Percentiles rank a stretch among this genome's conserved stretches.
Evolutionary conservation across 2,888 invertebrate species (phyloP).

Genomic region (Heliconius cydno): DNA sequence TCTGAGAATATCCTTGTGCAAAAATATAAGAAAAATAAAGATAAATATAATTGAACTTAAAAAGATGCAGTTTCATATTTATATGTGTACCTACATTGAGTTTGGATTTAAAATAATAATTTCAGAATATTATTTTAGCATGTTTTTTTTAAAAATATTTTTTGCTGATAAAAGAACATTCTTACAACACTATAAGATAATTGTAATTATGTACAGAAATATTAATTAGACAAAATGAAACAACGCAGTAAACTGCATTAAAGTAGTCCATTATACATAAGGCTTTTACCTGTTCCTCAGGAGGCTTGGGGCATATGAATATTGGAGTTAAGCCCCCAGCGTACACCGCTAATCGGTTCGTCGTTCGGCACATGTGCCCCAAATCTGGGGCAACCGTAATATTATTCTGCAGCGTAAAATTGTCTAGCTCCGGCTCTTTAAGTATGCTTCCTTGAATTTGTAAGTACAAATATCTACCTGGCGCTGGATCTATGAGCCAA

Average conservation of each 20-base stretch:
- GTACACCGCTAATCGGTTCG: slow-evolving; percentile 90
- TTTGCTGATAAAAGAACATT: background rate
- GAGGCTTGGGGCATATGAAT: slow-evolving; percentile 84
- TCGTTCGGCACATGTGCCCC: slow-evolving; percentile 87
- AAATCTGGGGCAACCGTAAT: slow-evolving; percentile 83
- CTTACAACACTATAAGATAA: background rate
- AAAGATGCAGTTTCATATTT: too few relatives aligned
- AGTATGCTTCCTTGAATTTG: slow-evolving; percentile 87
- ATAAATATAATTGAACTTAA: too few relatives aligned
- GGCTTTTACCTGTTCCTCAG: slow-evolving; percentile 61
- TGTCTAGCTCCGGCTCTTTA: slow-evolving; percentile 76
- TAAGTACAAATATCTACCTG: slow-evolving; percentile 90
- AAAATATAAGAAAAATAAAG: background rate
- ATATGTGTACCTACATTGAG: too few relatives aligned
- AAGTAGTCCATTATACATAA: background rate
- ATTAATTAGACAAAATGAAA: background rate
- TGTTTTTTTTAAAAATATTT: too few relatives aligned
- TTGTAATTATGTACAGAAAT: background rate
- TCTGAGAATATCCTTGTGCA: background rate
- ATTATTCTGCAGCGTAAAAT: slow-evolving; percentile 81
- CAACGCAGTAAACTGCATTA: background rate
- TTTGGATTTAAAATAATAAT: too few relatives aligned
- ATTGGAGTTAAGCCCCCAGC: slow-evolving; percentile 86
- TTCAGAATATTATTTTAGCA: too few relatives aligned
- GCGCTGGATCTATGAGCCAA: slow-evolving; percentile 90